Conservation (phyloP, 2,888 invertebrate species). For the Chydorus sphaericus region DNA sequence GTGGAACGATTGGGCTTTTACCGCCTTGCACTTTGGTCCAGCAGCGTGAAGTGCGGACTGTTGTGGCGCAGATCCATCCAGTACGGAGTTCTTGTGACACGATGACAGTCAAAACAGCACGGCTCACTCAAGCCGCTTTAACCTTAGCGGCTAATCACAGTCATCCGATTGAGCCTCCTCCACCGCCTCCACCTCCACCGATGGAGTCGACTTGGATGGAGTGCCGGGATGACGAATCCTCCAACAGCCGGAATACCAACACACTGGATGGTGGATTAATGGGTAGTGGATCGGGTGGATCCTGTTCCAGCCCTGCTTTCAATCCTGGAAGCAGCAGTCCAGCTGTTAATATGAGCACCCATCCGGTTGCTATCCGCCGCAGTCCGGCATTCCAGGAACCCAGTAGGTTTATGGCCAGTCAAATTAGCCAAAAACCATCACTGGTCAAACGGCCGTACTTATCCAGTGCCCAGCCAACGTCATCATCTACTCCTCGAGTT, state of each 20-base stretch:
- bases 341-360: neutral
- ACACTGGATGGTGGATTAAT: conserved; percentile 12
- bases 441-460: neutral
- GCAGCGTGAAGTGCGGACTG: neutral
- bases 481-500: conserved; percentile 2
- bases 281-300: neutral
- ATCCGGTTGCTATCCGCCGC: neutral
- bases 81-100: neutral
- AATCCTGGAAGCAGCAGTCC: neutral
- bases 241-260: conserved; percentile 16
- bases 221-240: conserved; percentile 11
- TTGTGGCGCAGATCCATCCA: conserved; percentile 1
- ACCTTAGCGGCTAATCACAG: conserved; percentile 1
- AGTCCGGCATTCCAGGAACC: conserved; percentile 10
- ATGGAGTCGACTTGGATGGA: neutral
- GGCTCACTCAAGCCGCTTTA: neutral
- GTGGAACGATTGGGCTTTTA: neutral
- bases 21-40: neutral
- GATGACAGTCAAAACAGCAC: neutral
- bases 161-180: neutral
- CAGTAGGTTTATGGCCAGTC: conserved; percentile 15
- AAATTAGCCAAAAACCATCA: neutral
- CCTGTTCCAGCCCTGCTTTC: conserved; percentile 6
- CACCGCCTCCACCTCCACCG: conserved; percentile 6
- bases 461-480: neutral